Percentiles rank a stretch among this genome's conserved stretches.
phyloP scores from a whole-genome alignment of 2,797 vertebrate genomes.

The Sorex maritimensis region DNA sequence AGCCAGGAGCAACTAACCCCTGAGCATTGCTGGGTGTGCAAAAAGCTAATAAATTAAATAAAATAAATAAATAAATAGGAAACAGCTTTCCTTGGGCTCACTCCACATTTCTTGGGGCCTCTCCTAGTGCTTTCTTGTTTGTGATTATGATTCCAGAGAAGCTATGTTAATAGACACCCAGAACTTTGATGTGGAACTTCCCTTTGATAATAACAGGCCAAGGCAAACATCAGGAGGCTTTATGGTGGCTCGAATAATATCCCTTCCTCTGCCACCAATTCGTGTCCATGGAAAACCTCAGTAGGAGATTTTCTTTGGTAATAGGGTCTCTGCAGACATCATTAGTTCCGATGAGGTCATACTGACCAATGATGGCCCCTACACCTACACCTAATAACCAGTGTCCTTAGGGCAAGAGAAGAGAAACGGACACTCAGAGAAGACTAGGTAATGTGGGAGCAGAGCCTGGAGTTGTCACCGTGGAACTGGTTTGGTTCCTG shows the following conservation, averaged over 20 bases:
- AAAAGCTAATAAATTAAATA: too few species aligned
- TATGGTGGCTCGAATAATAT: not conserved
- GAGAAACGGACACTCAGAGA: not conserved
- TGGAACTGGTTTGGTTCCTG: too few species aligned
- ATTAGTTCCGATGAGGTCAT: not conserved
- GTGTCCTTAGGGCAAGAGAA: slow-evolving; percentile 30
- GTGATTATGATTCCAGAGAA: slow-evolving; percentile 3
- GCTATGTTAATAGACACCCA: not conserved
- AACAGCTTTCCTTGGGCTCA: not conserved
- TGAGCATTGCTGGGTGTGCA: too few species aligned
- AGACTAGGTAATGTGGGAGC: not conserved
- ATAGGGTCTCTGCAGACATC: not conserved
- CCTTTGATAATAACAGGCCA: not conserved
- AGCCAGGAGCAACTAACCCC: too few species aligned
- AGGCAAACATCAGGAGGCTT: not conserved
- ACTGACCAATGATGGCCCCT: not conserved
- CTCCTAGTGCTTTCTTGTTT: not conserved
- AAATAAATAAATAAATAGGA: not conserved
- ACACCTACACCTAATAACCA: not conserved
- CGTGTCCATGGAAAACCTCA: not conserved
- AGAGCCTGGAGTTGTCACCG: not conserved
- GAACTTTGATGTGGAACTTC: not conserved
- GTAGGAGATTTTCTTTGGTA: not conserved
- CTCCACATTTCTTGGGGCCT: not conserved
- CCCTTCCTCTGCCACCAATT: too few species aligned